Evolutionary conservation across 2,888 invertebrate genomes (phyloP).

Genomic region (Agonopterix alstromeriana): DNA sequence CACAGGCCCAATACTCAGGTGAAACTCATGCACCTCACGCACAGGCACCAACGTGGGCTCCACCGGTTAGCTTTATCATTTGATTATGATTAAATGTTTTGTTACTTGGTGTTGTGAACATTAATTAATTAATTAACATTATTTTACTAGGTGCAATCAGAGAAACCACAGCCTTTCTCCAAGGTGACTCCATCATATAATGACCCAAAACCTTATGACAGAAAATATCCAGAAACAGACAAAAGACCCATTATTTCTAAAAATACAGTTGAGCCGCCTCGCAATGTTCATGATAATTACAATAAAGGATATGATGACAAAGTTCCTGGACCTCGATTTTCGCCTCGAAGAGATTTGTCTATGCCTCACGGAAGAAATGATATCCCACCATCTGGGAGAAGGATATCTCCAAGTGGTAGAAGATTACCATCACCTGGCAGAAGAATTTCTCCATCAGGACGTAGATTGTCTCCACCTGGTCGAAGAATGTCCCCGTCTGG

Average conservation of each 20-base stretch:
- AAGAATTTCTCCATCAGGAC: conserved; percentile 2
- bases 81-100: too few species aligned
- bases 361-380: conserved; percentile 4
- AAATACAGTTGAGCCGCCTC: neutral
- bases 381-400: conserved; percentile 3
- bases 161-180: neutral
- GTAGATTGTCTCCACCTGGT: conserved; percentile 5
- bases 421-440: conserved; percentile 2
- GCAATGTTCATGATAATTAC: conserved; percentile 2
- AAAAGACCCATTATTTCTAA: conserved; percentile 11
- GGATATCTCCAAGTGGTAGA: conserved; percentile 10
- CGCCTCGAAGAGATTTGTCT: conserved; percentile 3
- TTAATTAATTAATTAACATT: too few species aligned
- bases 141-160: too few species aligned
- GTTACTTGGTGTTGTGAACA: too few species aligned
- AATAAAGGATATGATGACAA: conserved; percentile 12
- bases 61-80: conserved; percentile 11
- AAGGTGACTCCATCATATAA: conserved; percentile 11
- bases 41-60: conserved; percentile 13
- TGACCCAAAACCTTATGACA: conserved; percentile 14
- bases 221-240: conserved; percentile 18
- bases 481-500: conserved; percentile 10
- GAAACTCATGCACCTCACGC: neutral
- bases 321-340: conserved; percentile 3
- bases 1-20: neutral